Conservation (phyloP, 2,888 invertebrate species). For the Microctonus brassicae region DNA sequence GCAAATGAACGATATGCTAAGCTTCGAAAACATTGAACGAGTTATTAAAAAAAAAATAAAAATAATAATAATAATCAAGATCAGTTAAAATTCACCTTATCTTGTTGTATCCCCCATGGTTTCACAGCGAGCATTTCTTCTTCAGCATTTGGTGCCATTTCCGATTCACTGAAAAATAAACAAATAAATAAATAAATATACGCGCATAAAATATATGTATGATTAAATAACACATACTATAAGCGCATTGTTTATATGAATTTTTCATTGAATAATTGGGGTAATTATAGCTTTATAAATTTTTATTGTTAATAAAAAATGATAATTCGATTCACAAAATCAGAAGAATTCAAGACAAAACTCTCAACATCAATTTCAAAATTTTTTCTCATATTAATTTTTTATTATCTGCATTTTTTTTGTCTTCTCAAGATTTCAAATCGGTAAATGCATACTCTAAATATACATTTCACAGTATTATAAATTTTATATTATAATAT, state of each 20-base stretch:
- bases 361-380: slow-evolving; percentile 33
- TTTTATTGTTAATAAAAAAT: too few species aligned
- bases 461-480: too few species aligned
- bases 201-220: slow-evolving; percentile 13
- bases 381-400: too few species aligned
- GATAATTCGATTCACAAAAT: neutral
- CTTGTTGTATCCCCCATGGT: slow-evolving; percentile 63
- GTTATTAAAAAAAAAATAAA: too few species aligned
- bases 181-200: slow-evolving; percentile 6
- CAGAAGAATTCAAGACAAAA: neutral
- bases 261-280: too few species aligned
- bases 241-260: too few species aligned
- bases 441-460: slow-evolving; percentile 58
- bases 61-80: too few species aligned
- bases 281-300: too few species aligned
- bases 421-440: slow-evolving; percentile 57
- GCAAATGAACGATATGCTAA: too few species aligned
- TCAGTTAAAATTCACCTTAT: slow-evolving; percentile 56
- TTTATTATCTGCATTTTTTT: neutral
- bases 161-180: slow-evolving; percentile 61
- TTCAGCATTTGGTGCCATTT: slow-evolving; percentile 68
- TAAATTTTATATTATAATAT: too few species aligned
- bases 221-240: too few species aligned
- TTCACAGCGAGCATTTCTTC: slow-evolving; percentile 65
- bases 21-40: too few species aligned